Percentiles rank a stretch among this genome's conserved stretches.
phyloP scores from a whole-genome alignment of 2,797 vertebrate genomes.

The Poeciliopsis turneri region DNA sequence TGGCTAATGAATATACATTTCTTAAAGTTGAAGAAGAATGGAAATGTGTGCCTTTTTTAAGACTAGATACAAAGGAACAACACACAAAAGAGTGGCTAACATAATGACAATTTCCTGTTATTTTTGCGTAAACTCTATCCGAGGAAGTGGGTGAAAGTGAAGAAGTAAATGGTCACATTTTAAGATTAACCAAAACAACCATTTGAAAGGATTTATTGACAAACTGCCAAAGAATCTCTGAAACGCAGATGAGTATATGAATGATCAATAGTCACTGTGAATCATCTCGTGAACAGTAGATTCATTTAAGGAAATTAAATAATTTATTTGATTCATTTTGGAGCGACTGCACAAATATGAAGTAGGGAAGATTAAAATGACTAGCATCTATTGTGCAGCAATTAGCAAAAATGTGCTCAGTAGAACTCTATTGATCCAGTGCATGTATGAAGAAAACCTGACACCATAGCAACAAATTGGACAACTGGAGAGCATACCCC shows the following conservation, averaged over 20 bases:
- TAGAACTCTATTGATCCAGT: not conserved
- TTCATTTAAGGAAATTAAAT: not conserved
- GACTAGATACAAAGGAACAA: not conserved
- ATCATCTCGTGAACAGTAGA: not conserved
- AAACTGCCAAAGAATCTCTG: not conserved
- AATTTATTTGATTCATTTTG: not conserved
- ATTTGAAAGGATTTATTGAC: not conserved
- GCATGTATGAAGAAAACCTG: not conserved
- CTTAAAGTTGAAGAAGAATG: not conserved
- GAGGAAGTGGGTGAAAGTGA: not conserved
- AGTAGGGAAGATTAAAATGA: not conserved
- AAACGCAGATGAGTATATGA: not conserved
- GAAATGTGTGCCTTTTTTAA: not conserved
- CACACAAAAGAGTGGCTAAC: not conserved
- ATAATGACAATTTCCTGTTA: not conserved
- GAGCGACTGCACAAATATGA: not conserved
- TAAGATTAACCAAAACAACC: not conserved
- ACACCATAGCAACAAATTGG: conserved; percentile 1
- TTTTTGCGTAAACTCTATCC: not conserved
- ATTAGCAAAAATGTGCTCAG: not conserved
- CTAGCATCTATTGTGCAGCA: not conserved
- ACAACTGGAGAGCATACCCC: not conserved
- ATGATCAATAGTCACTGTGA: not conserved
- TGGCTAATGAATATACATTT: not conserved
- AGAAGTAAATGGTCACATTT: not conserved